Percentiles rank a stretch among this genome's conserved stretches.
These are phyloP conservation scores for Noctua janthina DNA, from an alignment of 2,888 invertebrate species.

Conservation along the genomic window DNA sequence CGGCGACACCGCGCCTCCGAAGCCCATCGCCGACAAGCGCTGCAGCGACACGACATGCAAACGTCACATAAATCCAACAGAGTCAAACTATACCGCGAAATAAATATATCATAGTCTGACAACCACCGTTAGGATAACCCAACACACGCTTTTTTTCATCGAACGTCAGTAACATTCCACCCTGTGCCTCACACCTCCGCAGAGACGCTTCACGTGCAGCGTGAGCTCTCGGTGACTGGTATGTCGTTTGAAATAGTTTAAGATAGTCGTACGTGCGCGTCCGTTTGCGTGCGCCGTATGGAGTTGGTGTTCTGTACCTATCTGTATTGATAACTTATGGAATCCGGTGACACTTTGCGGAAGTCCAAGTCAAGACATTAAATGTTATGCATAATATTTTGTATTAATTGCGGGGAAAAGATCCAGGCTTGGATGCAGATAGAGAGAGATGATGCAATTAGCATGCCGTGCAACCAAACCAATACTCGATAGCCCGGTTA, in stretches of 20 bases:
- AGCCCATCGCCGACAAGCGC: not conserved
- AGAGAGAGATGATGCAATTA: too few species aligned
- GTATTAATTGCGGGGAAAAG: too few species aligned
- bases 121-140: too few species aligned
- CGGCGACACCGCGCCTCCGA: conserved; percentile 1
- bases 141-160: too few species aligned
- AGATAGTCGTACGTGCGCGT: too few species aligned
- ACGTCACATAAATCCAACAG: not conserved
- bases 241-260: too few species aligned
- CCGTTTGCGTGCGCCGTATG: too few species aligned
- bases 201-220: too few species aligned
- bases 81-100: not conserved
- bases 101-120: not conserved
- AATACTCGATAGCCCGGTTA: too few species aligned
- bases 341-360: not conserved
- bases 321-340: not conserved
- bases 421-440: not conserved
- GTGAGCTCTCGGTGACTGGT: not conserved
- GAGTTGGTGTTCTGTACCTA: too few species aligned
- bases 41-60: not conserved
- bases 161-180: too few species aligned
- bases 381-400: not conserved
- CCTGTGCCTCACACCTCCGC: not conserved
- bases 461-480: too few species aligned
- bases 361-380: not conserved